These are phyloP conservation scores for Dastarcus helophoroides DNA, from an alignment of 2,888 invertebrate species.

Conservation along the genomic window DNA sequence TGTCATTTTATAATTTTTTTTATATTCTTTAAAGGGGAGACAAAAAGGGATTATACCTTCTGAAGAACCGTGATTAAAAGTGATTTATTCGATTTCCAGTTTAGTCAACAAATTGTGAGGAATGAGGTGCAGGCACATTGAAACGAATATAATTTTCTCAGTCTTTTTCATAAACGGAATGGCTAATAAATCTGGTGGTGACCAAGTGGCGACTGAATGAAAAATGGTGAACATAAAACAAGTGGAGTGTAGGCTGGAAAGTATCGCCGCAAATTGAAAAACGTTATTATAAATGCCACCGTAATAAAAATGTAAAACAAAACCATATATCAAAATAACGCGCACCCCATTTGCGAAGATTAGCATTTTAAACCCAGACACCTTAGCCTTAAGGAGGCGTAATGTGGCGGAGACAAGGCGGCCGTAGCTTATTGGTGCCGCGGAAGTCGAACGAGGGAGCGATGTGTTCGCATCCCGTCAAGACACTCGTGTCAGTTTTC, in stretches of 20 bases:
- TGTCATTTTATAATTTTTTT: no score
- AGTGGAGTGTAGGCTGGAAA: slow-evolving; percentile 21
- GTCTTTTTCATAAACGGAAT: no score
- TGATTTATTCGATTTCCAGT: no score
- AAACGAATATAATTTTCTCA: no score
- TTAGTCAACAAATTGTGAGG: no score
- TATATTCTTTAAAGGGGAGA: no score
- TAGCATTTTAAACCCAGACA: slow-evolving; percentile 42
- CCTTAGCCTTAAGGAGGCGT: slow-evolving; percentile 38
- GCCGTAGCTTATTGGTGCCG: slow-evolving; percentile 21
- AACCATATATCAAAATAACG: slow-evolving; percentile 41
- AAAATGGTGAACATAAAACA: no score
- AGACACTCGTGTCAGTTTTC: slow-evolving; percentile 31
- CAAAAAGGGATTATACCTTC: no score
- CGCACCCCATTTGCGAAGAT: slow-evolving; percentile 40
- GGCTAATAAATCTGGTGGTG: no score
- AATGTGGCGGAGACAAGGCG: slow-evolving; percentile 29
- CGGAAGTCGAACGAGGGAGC: slow-evolving; percentile 24
- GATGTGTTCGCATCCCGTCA: slow-evolving; percentile 25
- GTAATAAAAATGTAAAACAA: slow-evolving; percentile 42
- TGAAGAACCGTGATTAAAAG: no score
- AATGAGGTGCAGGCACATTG: no score
- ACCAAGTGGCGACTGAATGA: no score
- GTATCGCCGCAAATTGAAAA: slow-evolving; percentile 34
- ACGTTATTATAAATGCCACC: slow-evolving; percentile 38